phyloP scores from a whole-genome alignment of 2,797 vertebrate genomes.

The Eupleurogrammus muticus region DNA sequence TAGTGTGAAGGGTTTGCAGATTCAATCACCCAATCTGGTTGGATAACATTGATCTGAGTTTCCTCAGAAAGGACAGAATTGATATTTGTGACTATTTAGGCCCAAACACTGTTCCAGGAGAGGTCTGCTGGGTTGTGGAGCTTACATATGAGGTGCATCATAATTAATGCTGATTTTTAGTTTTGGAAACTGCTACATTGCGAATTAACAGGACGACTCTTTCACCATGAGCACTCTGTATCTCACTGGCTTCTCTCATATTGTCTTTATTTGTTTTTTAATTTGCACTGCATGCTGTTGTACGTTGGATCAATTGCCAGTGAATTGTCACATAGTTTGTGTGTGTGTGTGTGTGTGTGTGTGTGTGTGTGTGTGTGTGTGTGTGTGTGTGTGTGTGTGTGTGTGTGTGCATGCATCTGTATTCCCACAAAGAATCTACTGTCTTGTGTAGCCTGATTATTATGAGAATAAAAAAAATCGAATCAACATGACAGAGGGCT shows the following conservation, averaged over 20 bases:
- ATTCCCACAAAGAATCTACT: no score
- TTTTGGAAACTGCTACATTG: background rate
- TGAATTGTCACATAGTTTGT: background rate
- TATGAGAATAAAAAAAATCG: constrained; percentile 29
- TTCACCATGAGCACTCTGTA: background rate
- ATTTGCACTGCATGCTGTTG: background rate
- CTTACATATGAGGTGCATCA: constrained; percentile 1
- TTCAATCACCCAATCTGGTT: constrained; percentile 22
- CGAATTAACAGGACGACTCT: background rate
- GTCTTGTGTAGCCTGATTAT: constrained; percentile 2
- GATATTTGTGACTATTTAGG: constrained; percentile 51
- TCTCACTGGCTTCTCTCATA: background rate
- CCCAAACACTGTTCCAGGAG: constrained; percentile 30
- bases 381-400: background rate
- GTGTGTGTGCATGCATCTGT: background rate
- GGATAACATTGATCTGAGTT: constrained; percentile 22
- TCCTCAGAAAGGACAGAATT: constrained; percentile 41
- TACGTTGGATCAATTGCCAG: background rate
- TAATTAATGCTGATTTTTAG: constrained; percentile 1
- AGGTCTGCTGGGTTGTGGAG: constrained; percentile 17
- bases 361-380: constrained; percentile 3
- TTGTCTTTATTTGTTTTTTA: background rate
- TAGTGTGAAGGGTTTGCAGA: constrained; percentile 15
- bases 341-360: background rate
- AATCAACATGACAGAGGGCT: constrained; percentile 27